These are phyloP conservation scores for Austrofundulus limnaeus DNA, from an alignment of 2,113 vertebrate species.

Conservation along the genomic window DNA sequence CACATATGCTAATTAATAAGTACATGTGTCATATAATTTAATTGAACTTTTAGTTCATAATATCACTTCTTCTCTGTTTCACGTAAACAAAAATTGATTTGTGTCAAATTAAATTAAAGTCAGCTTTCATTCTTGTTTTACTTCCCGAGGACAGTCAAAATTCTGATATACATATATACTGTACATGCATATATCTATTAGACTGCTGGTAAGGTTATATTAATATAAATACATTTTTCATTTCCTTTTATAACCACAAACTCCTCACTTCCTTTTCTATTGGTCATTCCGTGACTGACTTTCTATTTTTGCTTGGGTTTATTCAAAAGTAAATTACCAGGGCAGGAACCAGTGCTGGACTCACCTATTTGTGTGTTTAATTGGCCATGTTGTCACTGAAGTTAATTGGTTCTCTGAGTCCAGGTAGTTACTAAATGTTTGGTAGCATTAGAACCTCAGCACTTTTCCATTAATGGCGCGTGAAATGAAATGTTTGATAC, in stretches of 20 bases:
- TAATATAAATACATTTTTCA: constrained; percentile 1
- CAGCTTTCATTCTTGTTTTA: background rate
- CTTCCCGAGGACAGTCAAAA: background rate
- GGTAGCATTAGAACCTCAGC: constrained; percentile 99
- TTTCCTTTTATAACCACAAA: constrained; percentile 12
- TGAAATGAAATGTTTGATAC: constrained; percentile 99
- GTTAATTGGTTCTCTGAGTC: constrained; percentile 99
- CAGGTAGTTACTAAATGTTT: constrained; percentile 99
- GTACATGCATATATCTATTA: too few species aligned
- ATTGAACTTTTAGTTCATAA: background rate
- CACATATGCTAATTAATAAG: too few species aligned
- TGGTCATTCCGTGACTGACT: constrained; percentile 60
- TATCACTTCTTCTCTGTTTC: constrained; percentile 1
- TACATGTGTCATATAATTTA: too few species aligned
- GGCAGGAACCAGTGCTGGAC: constrained; percentile 82
- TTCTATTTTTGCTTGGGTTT: constrained; percentile 85
- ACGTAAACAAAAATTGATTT: constrained; percentile 13
- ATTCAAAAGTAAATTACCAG: constrained; percentile 74
- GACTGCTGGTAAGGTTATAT: background rate
- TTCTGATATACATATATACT: background rate
- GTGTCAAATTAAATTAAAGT: constrained; percentile 29
- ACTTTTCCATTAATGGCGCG: constrained; percentile 99
- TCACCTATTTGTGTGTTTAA: constrained; percentile 99
- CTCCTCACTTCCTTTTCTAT: constrained; percentile 33
- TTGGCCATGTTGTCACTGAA: constrained; percentile 99